Base-by-base conservation (phyloP, 2,888 invertebrate genomes). In the Nebria salina region DNA sequence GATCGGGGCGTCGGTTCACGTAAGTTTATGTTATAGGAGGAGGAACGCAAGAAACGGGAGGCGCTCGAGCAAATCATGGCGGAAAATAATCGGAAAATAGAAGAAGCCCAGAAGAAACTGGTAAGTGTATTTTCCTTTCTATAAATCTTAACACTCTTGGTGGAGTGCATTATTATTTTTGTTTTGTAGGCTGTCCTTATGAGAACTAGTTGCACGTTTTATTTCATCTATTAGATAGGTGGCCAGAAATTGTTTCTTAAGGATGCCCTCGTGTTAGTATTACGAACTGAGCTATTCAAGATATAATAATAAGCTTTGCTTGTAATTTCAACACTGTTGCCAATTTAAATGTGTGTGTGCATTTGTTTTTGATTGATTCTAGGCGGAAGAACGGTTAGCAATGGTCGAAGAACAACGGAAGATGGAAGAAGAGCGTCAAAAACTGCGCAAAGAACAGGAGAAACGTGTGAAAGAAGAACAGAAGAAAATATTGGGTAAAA, bases 21-120 rank as follows among this genome's bases (percentile, higher is more conserved):
- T 82, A 83, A 86, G 89, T 90, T 90, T 90, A 89, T 92, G 91
- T 93, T 93, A 93, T 96, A 98, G 98, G 98, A 98, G 92, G 98
- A 97, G 93, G 98, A 98, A 92, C 94, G 94, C 90, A 94, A 95
- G 91, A 98, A 98, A 91, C 94, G 97, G 87, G 96, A 97, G 92
- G 97, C 97, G 90, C 93, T 98, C 89, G 98, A 98, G 91, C 94
- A 94, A 90, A 98, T 98, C 90, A 94, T 98, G 93, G 97, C 97
- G 86, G 98, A 98, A 92, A 98, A 98, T 92, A 98, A 98, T 93
- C 94, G 93, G 90, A 98, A 98, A 91, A 97, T 98, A 85, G 98
- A 98, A 90, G 98, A 98, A 89, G 98, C 98, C 85, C 98, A 98
- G 92, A 94, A 95, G 88, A 97, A 97, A 94, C 91, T 98, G 94